Conservation (phyloP, 23 tunicate genomes). For the Ciona savignyi region DNA sequence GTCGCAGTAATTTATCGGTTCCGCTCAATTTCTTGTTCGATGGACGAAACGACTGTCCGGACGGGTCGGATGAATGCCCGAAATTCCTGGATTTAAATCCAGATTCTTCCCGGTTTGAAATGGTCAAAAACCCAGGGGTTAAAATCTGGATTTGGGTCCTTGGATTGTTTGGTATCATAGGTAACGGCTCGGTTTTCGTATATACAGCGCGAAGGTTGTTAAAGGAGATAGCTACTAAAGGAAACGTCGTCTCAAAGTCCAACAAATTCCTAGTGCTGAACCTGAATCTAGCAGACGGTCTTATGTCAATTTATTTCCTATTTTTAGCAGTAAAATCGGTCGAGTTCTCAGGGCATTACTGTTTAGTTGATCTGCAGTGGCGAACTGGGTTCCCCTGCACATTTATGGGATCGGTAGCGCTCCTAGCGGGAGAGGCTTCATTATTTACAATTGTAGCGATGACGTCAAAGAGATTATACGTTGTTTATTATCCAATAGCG, state of each 20-base stretch:
- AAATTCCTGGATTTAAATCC: slow-evolving; percentile 4
- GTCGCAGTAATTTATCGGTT: slow-evolving; percentile 11
- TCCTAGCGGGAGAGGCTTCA: slow-evolving; percentile 43
- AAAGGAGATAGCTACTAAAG: background rate
- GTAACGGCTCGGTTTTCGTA: slow-evolving; percentile 21
- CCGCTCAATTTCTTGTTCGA: slow-evolving; percentile 36
- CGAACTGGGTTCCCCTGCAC: slow-evolving; percentile 24
- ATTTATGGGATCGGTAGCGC: slow-evolving; percentile 30
- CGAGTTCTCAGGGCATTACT: slow-evolving; percentile 29
- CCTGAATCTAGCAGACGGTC: slow-evolving; percentile 43
- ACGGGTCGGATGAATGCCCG: slow-evolving; percentile 68
- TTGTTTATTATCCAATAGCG: slow-evolving; percentile 15
- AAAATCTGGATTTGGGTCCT: slow-evolving; percentile 31
- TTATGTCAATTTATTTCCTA: slow-evolving; percentile 55
- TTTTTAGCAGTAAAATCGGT: slow-evolving; percentile 23
- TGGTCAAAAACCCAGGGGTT: slow-evolving; percentile 7
- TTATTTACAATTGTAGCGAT: slow-evolving; percentile 39
- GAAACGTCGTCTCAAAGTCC: slow-evolving; percentile 3
- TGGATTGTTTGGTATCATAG: slow-evolving; percentile 14
- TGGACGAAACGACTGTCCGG: slow-evolving; percentile 48
- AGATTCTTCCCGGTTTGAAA: slow-evolving; percentile 2
- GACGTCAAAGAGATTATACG: slow-evolving; percentile 30
- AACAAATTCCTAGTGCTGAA: slow-evolving; percentile 43
- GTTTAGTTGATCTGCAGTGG: slow-evolving; percentile 40
- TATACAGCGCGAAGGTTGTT: slow-evolving; percentile 7